phyloP scores from a whole-genome alignment of 2,888 invertebrate genomes.

The Xestia sexstrigata region DNA sequence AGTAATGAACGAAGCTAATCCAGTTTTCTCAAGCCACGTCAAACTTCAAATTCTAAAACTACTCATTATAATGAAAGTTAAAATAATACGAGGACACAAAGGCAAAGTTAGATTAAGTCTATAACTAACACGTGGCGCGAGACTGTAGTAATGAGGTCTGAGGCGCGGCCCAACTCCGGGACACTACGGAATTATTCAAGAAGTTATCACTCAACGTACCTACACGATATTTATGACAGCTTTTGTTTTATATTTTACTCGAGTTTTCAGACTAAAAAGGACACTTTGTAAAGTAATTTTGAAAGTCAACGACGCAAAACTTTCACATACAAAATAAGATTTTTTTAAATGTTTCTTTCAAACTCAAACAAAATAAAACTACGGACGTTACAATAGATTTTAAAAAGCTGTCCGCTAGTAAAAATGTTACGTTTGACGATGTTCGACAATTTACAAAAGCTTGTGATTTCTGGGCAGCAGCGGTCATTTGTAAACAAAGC shows the following conservation, averaged over 20 bases:
- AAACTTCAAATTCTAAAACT: conserved; percentile 56
- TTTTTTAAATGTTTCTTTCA: background rate
- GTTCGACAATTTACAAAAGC: conserved; percentile 16
- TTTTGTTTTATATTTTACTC: conserved; percentile 45
- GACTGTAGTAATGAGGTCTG: conserved; percentile 69
- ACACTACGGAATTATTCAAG: conserved; percentile 68
- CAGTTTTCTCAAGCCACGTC: conserved; percentile 42
- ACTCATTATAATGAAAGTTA: conserved; percentile 60
- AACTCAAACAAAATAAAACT: background rate
- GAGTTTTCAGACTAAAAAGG: conserved; percentile 16
- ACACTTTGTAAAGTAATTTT: conserved; percentile 37
- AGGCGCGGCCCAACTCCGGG: conserved; percentile 53
- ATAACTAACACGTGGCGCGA: conserved; percentile 68
- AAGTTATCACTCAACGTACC: conserved; percentile 59
- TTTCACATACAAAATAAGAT: conserved; percentile 4
- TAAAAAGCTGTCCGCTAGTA: conserved; percentile 13
- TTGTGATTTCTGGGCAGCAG: conserved; percentile 20
- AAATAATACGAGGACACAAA: conserved; percentile 66
- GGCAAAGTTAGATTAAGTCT: conserved; percentile 75
- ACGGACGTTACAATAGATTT: background rate
- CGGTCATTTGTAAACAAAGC: conserved; percentile 44
- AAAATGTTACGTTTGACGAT: conserved; percentile 3
- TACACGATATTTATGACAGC: conserved; percentile 62
- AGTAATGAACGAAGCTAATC: conserved; percentile 37
- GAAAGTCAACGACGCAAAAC: conserved; percentile 9